Base-by-base conservation (phyloP, 2,888 invertebrate genomes). In the Melinopterus prodromus region DNA sequence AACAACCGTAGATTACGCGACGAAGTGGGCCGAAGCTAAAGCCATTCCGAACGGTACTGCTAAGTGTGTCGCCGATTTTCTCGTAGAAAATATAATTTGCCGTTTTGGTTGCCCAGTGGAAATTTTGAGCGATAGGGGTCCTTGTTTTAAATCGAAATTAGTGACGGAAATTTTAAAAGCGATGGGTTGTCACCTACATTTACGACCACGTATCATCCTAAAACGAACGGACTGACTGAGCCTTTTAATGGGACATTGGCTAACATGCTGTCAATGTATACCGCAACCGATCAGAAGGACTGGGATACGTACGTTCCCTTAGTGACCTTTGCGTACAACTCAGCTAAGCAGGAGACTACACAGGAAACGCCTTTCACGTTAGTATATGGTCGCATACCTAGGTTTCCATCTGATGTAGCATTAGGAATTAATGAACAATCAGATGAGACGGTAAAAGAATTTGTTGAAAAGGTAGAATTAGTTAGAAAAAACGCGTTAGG, bases 11-110 rank as follows among this genome's bases (percentile, higher is more conserved):
- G 77, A 79, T 79, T 79, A 79, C 35, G 79, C 79, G 6, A 79
- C 79, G 26, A 78, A 76, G n/a, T 79, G 79, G 79, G 69, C 37
- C n/a, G 79, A 79, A 76, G 76, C 77, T 16, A 79, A 79, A 69
- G 75, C 79, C 6, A 77, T 79, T 1, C 69, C 80, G 4, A 70
- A 12, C 7, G 81, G 78, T 6, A 81, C 80, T 76, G 71, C 72
- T 0, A 80, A 76, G 69, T 71, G 70, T 7, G 80, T 81, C 3
- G 81, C 80, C 4, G 15, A 37, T 16, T 76, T 76, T 15, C n/a
- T 76, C 6, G 38, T 76, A 12, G 76, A 76, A 76, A 14, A 76
- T 14, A 76, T 76, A n/a, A 79, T 80, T 26, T 38, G 38, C 9
- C 36, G 76, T 6, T 38, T 26, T 15, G 76, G 76, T 6, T 76